phyloP scores from a whole-genome alignment of 2,113 vertebrate species.

The Struthidea cinerea region DNA sequence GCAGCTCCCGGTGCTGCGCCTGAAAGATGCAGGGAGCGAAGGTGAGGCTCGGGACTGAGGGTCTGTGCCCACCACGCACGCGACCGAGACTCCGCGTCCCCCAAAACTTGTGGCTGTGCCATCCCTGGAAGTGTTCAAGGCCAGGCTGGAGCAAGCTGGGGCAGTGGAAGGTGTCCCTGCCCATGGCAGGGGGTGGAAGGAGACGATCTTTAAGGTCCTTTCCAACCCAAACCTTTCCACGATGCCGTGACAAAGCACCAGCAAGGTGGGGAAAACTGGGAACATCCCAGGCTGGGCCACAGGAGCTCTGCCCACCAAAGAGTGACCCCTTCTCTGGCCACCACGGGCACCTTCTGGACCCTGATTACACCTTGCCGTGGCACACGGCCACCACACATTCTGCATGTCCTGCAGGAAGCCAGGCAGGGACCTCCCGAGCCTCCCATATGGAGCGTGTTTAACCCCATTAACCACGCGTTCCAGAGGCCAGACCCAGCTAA shows the following conservation, averaged over 20 bases:
- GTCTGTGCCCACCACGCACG: rapidly evolving
- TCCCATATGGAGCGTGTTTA: background rate
- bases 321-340: background rate
- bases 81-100: rapidly evolving
- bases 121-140: background rate
- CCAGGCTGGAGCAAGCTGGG: too few relatives aligned
- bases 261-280: background rate
- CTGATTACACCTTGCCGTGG: rapidly evolving
- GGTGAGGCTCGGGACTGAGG: background rate
- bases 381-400: background rate
- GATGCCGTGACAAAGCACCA: rapidly evolving
- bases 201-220: background rate
- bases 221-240: background rate
- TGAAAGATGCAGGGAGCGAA: background rate
- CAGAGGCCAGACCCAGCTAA: background rate
- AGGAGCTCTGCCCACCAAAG: background rate
- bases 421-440: background rate
- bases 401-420: background rate
- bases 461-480: rapidly evolving
- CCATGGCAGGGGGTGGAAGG: background rate
- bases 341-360: rapidly evolving
- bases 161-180: background rate
- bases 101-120: background rate
- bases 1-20: constrained; percentile 85
- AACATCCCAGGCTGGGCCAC: background rate